Evolutionary conservation across 2,113 vertebrate genomes (phyloP), one percentile per base, ranked within the genome.

Genomic region (Stigmatopora argus): DNA sequence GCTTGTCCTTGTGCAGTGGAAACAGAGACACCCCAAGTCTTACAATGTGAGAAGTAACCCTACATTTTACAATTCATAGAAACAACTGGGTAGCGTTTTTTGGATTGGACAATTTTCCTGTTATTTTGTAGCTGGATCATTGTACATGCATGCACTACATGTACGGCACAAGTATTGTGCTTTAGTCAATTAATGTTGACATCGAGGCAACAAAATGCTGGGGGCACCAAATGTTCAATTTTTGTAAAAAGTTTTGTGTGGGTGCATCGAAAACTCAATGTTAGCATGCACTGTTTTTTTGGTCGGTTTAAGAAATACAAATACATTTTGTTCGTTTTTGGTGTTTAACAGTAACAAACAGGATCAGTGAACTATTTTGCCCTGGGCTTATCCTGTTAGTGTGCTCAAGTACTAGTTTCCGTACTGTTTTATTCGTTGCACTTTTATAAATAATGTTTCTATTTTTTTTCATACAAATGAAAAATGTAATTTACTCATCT

Each of bases 1-100:
- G 86, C 93, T 99, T 9, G 93, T 98, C 63, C 86, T 98, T 34
- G 96, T 99, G 0, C 97, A 99, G 86, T 99, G 97, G 97, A 99
- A 99, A 56, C 96, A 98, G 89, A 90, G 96, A 73, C 97, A 98
- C 70, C 88, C 94, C 31, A 96, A 94, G 74, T 98, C 97, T 70
- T 99, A 99, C 89, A 99, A 99, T 3, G 96, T 99, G 81, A 97
- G 95, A 53, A 38, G 15, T 38, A 21, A 57, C 19, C 9, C 5
- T 45, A 35, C 11, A 41, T 19, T 21, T 23, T 19, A 5, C 3
- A 11, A 23, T 31, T 31, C 26, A 31, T 31, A 21, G 10, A 21
- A 53, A 23, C 14, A 23, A 6, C 51, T 23, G 51, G 51, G n/a
- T 9, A 5, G 21, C 21, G 23, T 53, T 26, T 14, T 23, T 53